Evolutionary conservation across 64 coral and sea anemone species (phyloP).

Genomic region (Montipora cactus): DNA sequence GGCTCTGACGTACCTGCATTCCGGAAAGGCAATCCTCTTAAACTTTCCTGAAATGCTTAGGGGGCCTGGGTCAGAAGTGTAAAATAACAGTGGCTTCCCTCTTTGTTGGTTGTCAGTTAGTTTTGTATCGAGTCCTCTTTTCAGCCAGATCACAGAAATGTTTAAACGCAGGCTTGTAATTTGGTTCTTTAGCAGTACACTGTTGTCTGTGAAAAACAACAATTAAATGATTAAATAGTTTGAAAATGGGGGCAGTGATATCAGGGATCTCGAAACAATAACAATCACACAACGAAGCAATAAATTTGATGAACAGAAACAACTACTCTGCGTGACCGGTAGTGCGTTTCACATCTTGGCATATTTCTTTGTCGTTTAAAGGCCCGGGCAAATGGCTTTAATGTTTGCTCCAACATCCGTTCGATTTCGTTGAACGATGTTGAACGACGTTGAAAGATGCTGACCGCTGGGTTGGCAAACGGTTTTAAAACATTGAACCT

Average conservation of each 20-base stretch:
- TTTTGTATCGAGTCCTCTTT: not conserved
- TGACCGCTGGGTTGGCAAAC: too few species aligned
- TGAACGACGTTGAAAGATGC: too few species aligned
- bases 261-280: not conserved
- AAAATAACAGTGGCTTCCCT: constrained; percentile 54
- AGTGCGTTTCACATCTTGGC: too few species aligned
- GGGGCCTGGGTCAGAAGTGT: constrained; percentile 4
- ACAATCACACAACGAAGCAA: too few species aligned
- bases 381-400: too few species aligned
- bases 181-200: not conserved
- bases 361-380: too few species aligned
- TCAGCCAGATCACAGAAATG: constrained; percentile 43
- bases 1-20: constrained; percentile 20
- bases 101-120: constrained; percentile 20
- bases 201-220: not conserved
- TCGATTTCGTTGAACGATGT: too few species aligned
- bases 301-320: too few species aligned
- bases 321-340: too few species aligned
- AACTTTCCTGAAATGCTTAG: constrained; percentile 14
- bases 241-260: not conserved
- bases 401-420: too few species aligned
- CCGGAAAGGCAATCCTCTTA: constrained; percentile 39
- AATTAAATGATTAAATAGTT: not conserved
- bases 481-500: too few species aligned
- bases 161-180: constrained; percentile 23